These are phyloP conservation scores for Crenuchus spilurus DNA, from an alignment of 2,797 vertebrate species.

Conservation along the genomic window DNA sequence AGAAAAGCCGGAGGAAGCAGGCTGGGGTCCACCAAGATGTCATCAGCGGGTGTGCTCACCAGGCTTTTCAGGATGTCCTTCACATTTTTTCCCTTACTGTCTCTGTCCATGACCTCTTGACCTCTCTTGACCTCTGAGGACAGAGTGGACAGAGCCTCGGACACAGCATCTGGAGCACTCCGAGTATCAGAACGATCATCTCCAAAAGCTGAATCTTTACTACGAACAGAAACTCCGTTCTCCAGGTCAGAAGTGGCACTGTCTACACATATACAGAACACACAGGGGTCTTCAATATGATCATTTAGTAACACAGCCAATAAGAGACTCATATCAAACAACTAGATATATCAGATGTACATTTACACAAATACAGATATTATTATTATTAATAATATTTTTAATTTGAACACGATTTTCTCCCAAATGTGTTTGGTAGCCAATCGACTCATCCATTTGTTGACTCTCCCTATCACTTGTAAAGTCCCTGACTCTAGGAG, in stretches of 20 bases:
- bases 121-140: conserved; percentile 88
- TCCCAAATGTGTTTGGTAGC: too few species aligned
- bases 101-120: conserved; percentile 71
- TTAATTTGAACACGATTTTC: too few species aligned
- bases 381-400: too few species aligned
- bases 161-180: conserved; percentile 87
- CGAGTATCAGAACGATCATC: conserved; percentile 74
- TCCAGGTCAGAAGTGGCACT: conserved; percentile 67
- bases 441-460: too few species aligned
- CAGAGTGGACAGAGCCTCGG: conserved; percentile 88
- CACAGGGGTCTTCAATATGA: too few species aligned
- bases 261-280: conserved; percentile 21
- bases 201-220: conserved; percentile 84
- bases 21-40: conserved; percentile 80
- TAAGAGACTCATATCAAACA: too few species aligned
- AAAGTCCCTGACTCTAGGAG: too few species aligned
- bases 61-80: conserved; percentile 96
- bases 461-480: too few species aligned
- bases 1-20: conserved; percentile 87
- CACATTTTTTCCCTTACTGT: conserved; percentile 85
- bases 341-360: too few species aligned
- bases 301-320: too few species aligned
- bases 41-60: conserved; percentile 85
- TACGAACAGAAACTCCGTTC: conserved; percentile 72
- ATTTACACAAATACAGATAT: too few species aligned